A percentile compares a stretch with the other conserved stretches of the same genome.
Conservation (phyloP, 2,113 vertebrate species). For the Pogona vitticeps region DNA sequence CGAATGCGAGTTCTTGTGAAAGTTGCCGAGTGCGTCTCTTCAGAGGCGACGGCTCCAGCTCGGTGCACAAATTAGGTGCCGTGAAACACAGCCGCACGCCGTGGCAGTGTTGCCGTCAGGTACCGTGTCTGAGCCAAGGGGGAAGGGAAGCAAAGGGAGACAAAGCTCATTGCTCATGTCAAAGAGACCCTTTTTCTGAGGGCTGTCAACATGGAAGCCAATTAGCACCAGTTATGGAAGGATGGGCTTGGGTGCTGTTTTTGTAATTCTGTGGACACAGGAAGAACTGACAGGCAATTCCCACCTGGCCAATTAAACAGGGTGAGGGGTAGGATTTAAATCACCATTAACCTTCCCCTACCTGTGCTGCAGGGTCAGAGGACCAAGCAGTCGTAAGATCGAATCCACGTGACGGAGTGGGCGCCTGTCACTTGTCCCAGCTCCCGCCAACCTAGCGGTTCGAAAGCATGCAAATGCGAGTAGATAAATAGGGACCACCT, state of each 20-base stretch:
- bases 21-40: conserved; percentile 8
- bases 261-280: not conserved
- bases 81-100: not conserved
- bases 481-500: too few species aligned
- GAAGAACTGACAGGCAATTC: not conserved
- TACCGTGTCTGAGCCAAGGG: not conserved
- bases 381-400: too few species aligned
- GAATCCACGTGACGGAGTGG: too few species aligned
- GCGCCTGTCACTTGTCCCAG: too few species aligned
- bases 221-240: not conserved
- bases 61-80: conserved; percentile 18
- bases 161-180: not conserved
- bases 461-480: too few species aligned
- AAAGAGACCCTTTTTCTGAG: not conserved
- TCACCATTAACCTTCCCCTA: too few species aligned
- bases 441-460: too few species aligned
- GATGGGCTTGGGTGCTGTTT: not conserved
- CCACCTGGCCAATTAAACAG: not conserved
- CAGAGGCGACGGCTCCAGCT: not conserved
- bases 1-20: conserved; percentile 21
- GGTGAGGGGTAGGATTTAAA: not conserved
- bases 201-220: conserved; percentile 8
- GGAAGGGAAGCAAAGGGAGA: not conserved
- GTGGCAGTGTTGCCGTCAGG: not conserved
- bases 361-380: too few species aligned